phyloP scores from a whole-genome alignment of 2,797 vertebrate genomes.

The Neopelma chrysocephalum region DNA sequence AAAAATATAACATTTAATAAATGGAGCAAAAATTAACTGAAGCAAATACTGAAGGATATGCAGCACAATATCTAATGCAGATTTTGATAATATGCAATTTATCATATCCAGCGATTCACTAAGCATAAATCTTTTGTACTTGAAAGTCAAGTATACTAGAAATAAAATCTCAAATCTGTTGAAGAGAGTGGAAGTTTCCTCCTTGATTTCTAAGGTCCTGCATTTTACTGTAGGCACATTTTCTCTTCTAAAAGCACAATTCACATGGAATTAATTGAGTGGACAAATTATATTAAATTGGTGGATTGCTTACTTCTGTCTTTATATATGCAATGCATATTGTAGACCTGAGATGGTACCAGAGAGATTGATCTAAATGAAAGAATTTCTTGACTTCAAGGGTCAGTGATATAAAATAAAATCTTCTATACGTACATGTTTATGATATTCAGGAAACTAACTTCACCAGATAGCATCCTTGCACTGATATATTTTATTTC shows the following conservation, averaged over 20 bases:
- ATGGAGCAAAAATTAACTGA: neutral
- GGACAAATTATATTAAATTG: neutral
- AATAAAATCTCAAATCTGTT: neutral
- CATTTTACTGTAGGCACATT: neutral
- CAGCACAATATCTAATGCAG: neutral
- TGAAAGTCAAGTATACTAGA: neutral
- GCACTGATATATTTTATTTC: neutral
- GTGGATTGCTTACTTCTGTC: neutral
- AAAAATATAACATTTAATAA: neutral
- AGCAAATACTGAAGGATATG: neutral
- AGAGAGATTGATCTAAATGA: neutral
- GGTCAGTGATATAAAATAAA: neutral
- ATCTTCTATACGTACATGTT: neutral
- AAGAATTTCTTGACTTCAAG: neutral
- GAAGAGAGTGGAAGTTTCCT: neutral
- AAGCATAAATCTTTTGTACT: neutral
- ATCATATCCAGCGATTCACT: neutral
- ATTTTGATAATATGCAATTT: neutral
- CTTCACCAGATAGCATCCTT: neutral
- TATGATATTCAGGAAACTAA: neutral
- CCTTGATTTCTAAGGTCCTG: neutral
- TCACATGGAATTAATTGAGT: neutral
- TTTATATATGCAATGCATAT: neutral
- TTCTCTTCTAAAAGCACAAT: neutral
- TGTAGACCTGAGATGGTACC: neutral